These are phyloP conservation scores for Pachypeltis micranthus DNA, from an alignment of 1,140 invertebrate species.

Conservation along the genomic window DNA sequence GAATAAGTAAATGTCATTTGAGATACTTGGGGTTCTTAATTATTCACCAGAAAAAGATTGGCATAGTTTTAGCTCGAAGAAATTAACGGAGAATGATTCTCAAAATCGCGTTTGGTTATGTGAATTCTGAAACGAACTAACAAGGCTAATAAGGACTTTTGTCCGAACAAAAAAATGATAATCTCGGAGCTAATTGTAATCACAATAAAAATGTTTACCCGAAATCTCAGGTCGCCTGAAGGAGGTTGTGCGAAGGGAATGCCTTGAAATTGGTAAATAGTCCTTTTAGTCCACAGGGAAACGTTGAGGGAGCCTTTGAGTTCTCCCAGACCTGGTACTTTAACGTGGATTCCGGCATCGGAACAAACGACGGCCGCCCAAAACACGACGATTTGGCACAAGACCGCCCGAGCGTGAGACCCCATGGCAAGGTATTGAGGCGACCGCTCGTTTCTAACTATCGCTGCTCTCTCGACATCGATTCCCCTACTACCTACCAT, in stretches of 20 bases:
- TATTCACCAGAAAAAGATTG: too few species aligned
- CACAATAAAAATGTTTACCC: conserved; percentile 27
- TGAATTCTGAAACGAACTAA: too few species aligned
- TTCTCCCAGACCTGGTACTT: conserved; percentile 10
- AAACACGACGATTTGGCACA: background rate
- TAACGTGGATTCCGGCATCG: background rate
- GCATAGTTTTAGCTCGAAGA: too few species aligned
- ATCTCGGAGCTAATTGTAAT: too few species aligned
- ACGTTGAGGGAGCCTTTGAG: conserved; percentile 16
- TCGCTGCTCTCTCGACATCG: background rate
- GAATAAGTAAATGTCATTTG: too few species aligned
- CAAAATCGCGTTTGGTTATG: too few species aligned
- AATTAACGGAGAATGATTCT: too few species aligned
- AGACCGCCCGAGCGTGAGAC: background rate
- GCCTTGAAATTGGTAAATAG: conserved; percentile 32
- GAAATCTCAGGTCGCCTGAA: conserved; percentile 33
- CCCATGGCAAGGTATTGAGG: background rate
- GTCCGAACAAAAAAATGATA: too few species aligned
- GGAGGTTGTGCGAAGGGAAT: conserved; percentile 38
- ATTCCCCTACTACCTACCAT: conserved; percentile 1
- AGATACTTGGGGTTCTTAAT: too few species aligned
- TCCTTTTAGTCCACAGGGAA: conserved; percentile 21
- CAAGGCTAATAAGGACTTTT: too few species aligned
- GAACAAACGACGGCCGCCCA: background rate
- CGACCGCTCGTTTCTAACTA: background rate